Base-by-base conservation (phyloP, 2,113 vertebrate species). In the Melierax canorus region DNA sequence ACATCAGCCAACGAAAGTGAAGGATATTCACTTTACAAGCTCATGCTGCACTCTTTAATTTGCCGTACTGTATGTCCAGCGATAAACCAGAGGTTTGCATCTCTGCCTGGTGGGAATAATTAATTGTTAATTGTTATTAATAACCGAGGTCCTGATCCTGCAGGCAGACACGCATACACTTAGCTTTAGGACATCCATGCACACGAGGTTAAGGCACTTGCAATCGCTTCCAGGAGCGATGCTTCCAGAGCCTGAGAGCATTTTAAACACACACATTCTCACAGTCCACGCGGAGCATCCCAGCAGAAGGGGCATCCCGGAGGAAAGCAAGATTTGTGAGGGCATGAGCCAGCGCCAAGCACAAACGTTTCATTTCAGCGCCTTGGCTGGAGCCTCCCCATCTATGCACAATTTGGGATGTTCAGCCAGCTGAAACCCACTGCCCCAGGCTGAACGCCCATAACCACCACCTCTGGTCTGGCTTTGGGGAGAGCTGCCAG, bases 71-170 rank as follows among this genome's bases (percentile, higher is more conserved):
- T 7, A 41, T 24, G 80, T 88, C 95, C 96, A 90, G 90, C 1
- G 5, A 67, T 29, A 87, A 96, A 87, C 29, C 68, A 89, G 90
- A 89, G 91, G 80, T 95, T 94, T 96, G 69, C 26, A 63, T 53
- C 76, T 59, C 67, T 78, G 88, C 68, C 93, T 92, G 64, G 74
- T 20, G 74, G 92, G 92, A 97, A 90, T 93, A 88, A 97, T 96
- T 97, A 95, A 84, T 90, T 80, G 77, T 91, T 97, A 95, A 93
- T 89, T 92, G 68, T 86, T 97, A 67, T 71, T 95, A 96, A 90
- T 88, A 94, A 88, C 94, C 1, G 5, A 94, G 93, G 91, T 86
- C 88, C 59, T 68, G 83, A 86, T 74, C 92, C 75, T n/a, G 14
- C 83, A 96, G 86, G 45, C 46, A 90, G 83, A 74, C 60, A 77